Base-by-base conservation (phyloP, 53 echinoderm and acorn worm genomes). In the Crossaster papposus region DNA sequence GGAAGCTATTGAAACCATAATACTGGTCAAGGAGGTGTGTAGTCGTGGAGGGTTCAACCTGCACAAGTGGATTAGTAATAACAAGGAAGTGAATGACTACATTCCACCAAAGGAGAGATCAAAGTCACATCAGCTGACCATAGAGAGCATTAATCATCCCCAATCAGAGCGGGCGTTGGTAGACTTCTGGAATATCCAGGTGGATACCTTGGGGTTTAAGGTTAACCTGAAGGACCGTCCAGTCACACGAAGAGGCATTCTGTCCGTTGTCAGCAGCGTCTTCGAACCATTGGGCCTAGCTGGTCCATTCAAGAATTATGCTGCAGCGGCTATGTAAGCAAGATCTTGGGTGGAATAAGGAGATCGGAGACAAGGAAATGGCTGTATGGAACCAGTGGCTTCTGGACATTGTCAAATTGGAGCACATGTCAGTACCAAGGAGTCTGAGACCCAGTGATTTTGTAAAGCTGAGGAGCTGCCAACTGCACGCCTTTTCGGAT, bases 321-420 rank as follows among this genome's bases (percentile, higher is more conserved):
- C 86, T 94, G 24, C 96, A 96, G 53, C 84, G 91, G 23, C 53
- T 96, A 24, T 94, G 94, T 53, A 83, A 81, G 31, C 34, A 70
- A 63, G 80, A 83, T 10, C 18, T 93, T 2, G 90, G 82, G 14
- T 94, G 96, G 96, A 93, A 93, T 84, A 83, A 96, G n/a, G 83
- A 86, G 44, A 44, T 96, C 54, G 72, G 82, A 35, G n/a, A 26
- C 18, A 70, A 81, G 34, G 70, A 81, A 51, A 24, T 51, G 53
- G 54, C 30, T 38, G 82, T 51, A 88, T 96, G 96, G 96, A 54
- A 82, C 55, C 51, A 78, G 15, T 94, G 94, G 93, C 63, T 76
- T 44, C 52, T 71, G 30, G n/a, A n/a, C n/a, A 62, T 94, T 30
- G 88, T 88, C 52, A 70, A 86, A 12, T 50, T 92, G 29, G 87